Conservation (phyloP, 2,888 invertebrate species). For the Ormyrus pomaceus region DNA sequence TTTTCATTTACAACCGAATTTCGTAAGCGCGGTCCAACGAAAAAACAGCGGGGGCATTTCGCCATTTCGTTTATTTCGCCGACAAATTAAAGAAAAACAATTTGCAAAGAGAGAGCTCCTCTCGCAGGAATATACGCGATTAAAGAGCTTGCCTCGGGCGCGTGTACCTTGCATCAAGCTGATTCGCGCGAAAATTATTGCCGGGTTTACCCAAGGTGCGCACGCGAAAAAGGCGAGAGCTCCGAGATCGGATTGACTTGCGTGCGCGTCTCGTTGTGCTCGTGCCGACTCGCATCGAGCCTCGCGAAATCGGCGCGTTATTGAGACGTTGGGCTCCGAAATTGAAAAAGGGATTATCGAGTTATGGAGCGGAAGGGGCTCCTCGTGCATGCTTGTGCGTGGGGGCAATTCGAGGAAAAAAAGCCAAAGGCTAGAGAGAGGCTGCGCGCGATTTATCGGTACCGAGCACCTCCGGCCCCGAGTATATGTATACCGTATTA, state of each 20-base stretch:
- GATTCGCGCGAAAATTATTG: constrained; percentile 47
- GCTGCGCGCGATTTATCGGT: constrained; percentile 51
- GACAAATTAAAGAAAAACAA: no score
- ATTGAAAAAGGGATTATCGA: constrained; percentile 57
- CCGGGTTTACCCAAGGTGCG: constrained; percentile 5
- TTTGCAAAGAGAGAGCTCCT: no score
- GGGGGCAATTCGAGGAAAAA: constrained; percentile 36
- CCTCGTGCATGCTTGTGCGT: background rate
- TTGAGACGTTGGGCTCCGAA: constrained; percentile 55
- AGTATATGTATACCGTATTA: constrained; percentile 44
- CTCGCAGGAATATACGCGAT: no score
- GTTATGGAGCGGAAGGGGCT: constrained; percentile 31
- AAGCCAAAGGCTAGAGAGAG: background rate
- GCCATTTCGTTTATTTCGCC: no score
- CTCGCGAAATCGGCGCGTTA: constrained; percentile 30
- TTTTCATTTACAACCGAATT: no score
- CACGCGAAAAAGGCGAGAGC: background rate
- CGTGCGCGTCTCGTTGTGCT: constrained; percentile 11
- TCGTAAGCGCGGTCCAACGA: no score
- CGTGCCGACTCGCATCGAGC: constrained; percentile 1
- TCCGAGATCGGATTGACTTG: constrained; percentile 43
- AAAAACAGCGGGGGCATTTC: no score
- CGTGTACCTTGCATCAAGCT: constrained; percentile 13
- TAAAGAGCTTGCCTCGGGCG: no score
- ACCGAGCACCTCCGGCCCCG: constrained; percentile 38